A percentile compares a stretch with the other conserved stretches of the same genome.
These are phyloP conservation scores for Eustalomyia histrio DNA, from an alignment of 2,888 invertebrate genomes.

Conservation along the genomic window DNA sequence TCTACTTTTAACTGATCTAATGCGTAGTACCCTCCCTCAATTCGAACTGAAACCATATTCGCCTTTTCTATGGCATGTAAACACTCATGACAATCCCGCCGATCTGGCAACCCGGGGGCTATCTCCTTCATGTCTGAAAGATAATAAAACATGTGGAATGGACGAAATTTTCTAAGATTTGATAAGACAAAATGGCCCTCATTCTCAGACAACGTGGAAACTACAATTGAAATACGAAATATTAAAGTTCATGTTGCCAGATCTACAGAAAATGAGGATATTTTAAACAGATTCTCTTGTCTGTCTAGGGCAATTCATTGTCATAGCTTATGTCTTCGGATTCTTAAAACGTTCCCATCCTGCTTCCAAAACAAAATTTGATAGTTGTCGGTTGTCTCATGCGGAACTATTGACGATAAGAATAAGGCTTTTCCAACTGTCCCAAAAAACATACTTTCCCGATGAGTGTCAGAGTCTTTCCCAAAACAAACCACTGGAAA, in stretches of 20 bases:
- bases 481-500: background rate
- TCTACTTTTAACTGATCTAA: background rate
- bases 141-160: conserved; percentile 40
- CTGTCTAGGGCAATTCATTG: background rate
- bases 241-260: conserved; percentile 5
- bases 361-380: background rate
- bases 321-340: background rate
- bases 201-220: background rate
- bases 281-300: conserved; percentile 2
- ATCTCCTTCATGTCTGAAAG: background rate
- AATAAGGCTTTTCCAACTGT: background rate
- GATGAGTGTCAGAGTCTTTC: background rate
- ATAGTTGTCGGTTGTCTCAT: background rate
- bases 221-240: background rate
- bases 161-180: background rate
- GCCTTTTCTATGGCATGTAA: conserved; percentile 4
- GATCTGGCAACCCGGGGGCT: background rate
- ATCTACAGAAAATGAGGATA: background rate
- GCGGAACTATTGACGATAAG: background rate
- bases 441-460: background rate
- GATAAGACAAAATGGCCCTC: background rate
- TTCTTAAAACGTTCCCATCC: background rate
- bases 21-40: background rate
- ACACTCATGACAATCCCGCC: background rate
- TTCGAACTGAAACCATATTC: background rate